Conservation (phyloP, 2,797 vertebrate genomes). For the Hypotaenidia okinawae region DNA sequence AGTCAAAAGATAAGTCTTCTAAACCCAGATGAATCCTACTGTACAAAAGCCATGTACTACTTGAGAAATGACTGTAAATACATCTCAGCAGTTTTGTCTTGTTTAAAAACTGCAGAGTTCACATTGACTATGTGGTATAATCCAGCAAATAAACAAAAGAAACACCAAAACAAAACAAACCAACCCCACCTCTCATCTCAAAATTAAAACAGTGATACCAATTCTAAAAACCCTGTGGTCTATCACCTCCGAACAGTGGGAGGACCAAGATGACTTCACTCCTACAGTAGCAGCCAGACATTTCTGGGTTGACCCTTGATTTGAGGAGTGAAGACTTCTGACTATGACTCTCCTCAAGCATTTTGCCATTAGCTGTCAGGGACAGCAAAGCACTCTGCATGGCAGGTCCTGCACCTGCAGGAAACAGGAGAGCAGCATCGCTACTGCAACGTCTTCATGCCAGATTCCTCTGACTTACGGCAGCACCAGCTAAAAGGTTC, state of each 20-base stretch:
- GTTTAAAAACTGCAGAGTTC: neutral
- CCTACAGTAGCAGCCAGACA: neutral
- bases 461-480: neutral
- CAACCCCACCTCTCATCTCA: neutral
- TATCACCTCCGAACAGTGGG: neutral
- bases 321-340: neutral
- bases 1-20: neutral
- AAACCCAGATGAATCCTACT: neutral
- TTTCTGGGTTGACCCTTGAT: neutral
- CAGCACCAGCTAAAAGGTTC: conserved; percentile 6
- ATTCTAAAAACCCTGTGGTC: neutral
- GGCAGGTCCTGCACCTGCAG: neutral
- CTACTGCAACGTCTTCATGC: neutral
- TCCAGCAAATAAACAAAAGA: neutral
- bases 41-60: neutral
- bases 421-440: neutral
- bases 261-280: neutral
- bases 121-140: neutral
- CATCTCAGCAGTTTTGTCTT: neutral
- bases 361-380: neutral
- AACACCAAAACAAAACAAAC: too few species aligned
- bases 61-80: neutral
- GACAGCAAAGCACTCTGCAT: neutral
- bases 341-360: neutral
- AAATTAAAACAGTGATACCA: neutral